Evolutionary conservation across 2,888 invertebrate genomes (phyloP).

Genomic region (Epiblema foenella): DNA sequence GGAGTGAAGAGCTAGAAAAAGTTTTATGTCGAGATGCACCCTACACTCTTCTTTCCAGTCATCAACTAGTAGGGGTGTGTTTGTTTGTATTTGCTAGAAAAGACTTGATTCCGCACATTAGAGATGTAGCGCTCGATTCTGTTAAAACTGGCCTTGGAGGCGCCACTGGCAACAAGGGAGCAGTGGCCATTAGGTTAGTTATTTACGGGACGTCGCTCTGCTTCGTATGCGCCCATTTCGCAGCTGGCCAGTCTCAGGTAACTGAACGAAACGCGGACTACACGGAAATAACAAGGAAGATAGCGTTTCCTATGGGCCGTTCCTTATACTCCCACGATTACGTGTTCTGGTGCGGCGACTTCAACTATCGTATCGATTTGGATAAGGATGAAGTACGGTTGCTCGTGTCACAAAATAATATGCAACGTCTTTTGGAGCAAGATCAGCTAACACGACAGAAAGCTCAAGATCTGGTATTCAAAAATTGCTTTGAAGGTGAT

Average conservation of each 20-base stretch:
- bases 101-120: slow-evolving; percentile 93
- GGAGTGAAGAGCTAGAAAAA: slow-evolving; percentile 98
- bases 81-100: slow-evolving; percentile 97
- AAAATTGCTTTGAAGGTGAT: slow-evolving; percentile 96
- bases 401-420: slow-evolving; percentile 90
- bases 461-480: slow-evolving; percentile 93
- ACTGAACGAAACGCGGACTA: slow-evolving; percentile 98
- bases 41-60: slow-evolving; percentile 96
- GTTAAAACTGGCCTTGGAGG: slow-evolving; percentile 99
- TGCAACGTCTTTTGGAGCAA: slow-evolving; percentile 90
- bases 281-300: slow-evolving; percentile 96
- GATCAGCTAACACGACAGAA: slow-evolving; percentile 96
- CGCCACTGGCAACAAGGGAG: slow-evolving; percentile 99
- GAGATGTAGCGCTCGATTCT: slow-evolving; percentile 96
- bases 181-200: slow-evolving; percentile 95
- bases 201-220: slow-evolving; percentile 97
- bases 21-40: slow-evolving; percentile 94
- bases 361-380: slow-evolving; percentile 98
- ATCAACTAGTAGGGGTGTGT: slow-evolving; percentile 98
- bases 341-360: slow-evolving; percentile 99
- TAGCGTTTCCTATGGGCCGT: slow-evolving; percentile 95
- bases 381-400: slow-evolving; percentile 97
- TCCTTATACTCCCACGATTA: slow-evolving; percentile 98
- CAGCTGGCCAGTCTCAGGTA: slow-evolving; percentile 98
- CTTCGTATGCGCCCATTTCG: slow-evolving; percentile 99